Evolutionary conservation across 2,888 invertebrate genomes (phyloP).

Genomic region (Girardia tigrina): DNA sequence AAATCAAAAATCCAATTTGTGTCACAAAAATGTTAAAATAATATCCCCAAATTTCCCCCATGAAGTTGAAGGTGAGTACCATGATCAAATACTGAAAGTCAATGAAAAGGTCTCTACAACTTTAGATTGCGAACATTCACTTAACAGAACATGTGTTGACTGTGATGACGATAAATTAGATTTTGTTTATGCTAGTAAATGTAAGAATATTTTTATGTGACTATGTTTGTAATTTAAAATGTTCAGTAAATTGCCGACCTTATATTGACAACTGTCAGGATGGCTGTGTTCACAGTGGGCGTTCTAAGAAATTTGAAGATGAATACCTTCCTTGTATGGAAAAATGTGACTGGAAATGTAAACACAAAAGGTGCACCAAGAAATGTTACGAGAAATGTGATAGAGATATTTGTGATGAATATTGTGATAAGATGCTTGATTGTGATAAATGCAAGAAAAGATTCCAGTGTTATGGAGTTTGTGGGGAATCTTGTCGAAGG

Average conservation of each 20-base stretch:
- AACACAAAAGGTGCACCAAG: slow-evolving; percentile 43
- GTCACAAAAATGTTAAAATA: not conserved
- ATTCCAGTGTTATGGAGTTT: not conserved
- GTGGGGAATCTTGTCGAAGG: slow-evolving; percentile 45
- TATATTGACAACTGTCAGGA: slow-evolving; percentile 47
- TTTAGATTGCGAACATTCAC: slow-evolving; percentile 43
- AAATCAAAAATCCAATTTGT: not conserved
- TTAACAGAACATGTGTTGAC: slow-evolving; percentile 47
- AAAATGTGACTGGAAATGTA: slow-evolving; percentile 45
- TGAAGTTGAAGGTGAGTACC: not conserved
- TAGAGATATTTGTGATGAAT: slow-evolving; percentile 41
- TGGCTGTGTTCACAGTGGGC: slow-evolving; percentile 43
- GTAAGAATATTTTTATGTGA: slow-evolving; percentile 40
- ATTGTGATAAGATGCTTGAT: slow-evolving; percentile 39
- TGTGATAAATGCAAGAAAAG: not conserved
- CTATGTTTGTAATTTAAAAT: slow-evolving; percentile 40
- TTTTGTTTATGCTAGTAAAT: slow-evolving; percentile 33
- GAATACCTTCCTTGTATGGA: slow-evolving; percentile 44
- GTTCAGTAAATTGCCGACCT: slow-evolving; percentile 47
- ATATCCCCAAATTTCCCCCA: not conserved
- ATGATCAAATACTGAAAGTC: slow-evolving; percentile 38
- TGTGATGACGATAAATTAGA: not conserved
- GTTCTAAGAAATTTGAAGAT: slow-evolving; percentile 42
- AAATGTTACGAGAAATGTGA: slow-evolving; percentile 42
- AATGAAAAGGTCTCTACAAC: slow-evolving; percentile 39